Evolutionary conservation across 2,113 vertebrate genomes (phyloP).

Genomic region (Aleadryas rufinucha): DNA sequence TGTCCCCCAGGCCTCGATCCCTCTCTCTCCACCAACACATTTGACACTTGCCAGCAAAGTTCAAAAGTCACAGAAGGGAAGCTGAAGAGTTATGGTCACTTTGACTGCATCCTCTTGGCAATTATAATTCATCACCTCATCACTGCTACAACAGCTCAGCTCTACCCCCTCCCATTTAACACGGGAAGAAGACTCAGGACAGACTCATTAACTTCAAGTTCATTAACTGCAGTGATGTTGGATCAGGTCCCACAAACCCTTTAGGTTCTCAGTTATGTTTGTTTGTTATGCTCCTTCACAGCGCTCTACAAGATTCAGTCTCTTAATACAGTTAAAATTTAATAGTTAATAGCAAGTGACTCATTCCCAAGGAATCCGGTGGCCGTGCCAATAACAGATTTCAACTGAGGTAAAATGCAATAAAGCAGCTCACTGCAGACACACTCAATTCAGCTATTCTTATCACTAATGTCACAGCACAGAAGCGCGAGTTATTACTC

Average conservation of each 20-base stretch:
- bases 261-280: background rate
- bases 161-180: background rate
- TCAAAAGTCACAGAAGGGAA: background rate
- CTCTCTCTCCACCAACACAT: background rate
- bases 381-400: constrained; percentile 4
- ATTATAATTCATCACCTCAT: background rate
- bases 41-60: background rate
- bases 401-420: background rate
- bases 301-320: background rate
- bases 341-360: constrained; percentile 59
- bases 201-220: background rate
- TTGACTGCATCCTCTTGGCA: background rate
- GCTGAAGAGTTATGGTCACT: background rate
- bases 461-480: background rate
- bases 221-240: background rate
- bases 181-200: background rate
- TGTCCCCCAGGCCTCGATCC: background rate
- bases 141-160: background rate
- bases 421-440: background rate
- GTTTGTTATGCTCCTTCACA: background rate
- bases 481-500: background rate
- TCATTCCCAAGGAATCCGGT: constrained; percentile 30
- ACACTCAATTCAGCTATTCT: background rate
- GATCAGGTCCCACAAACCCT: background rate
- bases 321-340: constrained; percentile 53